A percentile compares a stretch with the other conserved stretches of the same genome.
phyloP scores from a whole-genome alignment of 2,113 vertebrate species.

The Carollia perspicillata region DNA sequence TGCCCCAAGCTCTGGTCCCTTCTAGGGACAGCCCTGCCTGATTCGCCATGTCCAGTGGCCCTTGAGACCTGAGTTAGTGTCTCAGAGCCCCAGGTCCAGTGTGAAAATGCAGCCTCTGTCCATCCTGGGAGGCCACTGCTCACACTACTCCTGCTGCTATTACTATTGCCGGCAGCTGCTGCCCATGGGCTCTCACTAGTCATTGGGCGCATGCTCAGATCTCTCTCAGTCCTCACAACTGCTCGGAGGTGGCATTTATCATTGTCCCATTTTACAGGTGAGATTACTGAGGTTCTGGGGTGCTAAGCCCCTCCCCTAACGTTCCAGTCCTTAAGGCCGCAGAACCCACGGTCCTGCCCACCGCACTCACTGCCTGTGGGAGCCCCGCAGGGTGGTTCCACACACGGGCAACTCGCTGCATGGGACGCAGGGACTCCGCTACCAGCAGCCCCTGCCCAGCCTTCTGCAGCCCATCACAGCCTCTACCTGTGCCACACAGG shows the following conservation, averaged over 20 bases:
- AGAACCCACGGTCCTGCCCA: not conserved
- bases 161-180: no score
- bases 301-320: not conserved
- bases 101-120: not conserved
- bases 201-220: not conserved
- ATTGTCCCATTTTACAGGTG: not conserved
- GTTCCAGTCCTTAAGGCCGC: not conserved
- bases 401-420: not conserved
- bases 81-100: not conserved
- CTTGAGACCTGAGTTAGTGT: not conserved
- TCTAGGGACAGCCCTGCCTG: not conserved
- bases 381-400: not conserved
- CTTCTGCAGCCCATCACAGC: not conserved
- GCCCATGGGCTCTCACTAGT: not conserved
- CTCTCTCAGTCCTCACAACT: not conserved
- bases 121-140: not conserved
- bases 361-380: not conserved
- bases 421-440: not conserved
- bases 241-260: not conserved
- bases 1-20: not conserved
- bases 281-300: not conserved
- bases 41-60: not conserved
- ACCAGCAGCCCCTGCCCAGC: not conserved
- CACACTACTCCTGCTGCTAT: not conserved
- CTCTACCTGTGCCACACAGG: not conserved